A percentile compares a stretch with the other conserved stretches of the same genome.
Conservation (phyloP, 1,140 invertebrate genomes). For the Rhopalosiphum padi region DNA sequence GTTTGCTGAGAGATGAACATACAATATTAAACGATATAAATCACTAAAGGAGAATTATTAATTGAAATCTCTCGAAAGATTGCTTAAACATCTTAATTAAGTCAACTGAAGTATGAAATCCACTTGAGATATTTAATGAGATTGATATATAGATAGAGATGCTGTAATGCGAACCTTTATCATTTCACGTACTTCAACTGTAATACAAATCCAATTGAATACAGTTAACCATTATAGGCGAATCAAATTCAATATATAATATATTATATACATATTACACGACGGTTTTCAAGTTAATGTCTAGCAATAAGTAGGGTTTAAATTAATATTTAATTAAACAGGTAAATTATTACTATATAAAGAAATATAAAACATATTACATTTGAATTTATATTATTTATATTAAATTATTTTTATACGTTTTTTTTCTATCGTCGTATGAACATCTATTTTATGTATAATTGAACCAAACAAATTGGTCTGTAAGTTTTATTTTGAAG, state of each 20-base stretch:
- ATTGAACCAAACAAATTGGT: neutral
- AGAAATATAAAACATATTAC: neutral
- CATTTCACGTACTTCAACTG: neutral
- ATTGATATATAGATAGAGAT: neutral
- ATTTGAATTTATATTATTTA: neutral
- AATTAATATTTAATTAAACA: conserved; percentile 24
- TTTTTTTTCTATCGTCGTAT: neutral
- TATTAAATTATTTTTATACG: neutral
- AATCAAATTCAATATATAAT: neutral
- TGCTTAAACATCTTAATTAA: conserved; percentile 38
- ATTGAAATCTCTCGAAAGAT: conserved; percentile 24
- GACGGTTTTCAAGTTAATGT: neutral
- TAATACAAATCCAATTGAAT: neutral
- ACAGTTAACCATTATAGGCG: conserved; percentile 22
- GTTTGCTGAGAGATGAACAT: neutral
- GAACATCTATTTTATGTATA: neutral
- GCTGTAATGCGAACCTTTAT: neutral
- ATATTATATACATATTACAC: neutral
- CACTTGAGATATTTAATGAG: conserved; percentile 13
- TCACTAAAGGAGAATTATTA: neutral
- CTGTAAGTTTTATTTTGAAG: neutral
- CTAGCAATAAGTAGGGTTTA: neutral
- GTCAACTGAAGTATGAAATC: conserved; percentile 28
- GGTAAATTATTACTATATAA: neutral
- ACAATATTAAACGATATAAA: conserved; percentile 31